Conservation (phyloP, 2,797 vertebrate genomes). For the Fundulus diaphanus region DNA sequence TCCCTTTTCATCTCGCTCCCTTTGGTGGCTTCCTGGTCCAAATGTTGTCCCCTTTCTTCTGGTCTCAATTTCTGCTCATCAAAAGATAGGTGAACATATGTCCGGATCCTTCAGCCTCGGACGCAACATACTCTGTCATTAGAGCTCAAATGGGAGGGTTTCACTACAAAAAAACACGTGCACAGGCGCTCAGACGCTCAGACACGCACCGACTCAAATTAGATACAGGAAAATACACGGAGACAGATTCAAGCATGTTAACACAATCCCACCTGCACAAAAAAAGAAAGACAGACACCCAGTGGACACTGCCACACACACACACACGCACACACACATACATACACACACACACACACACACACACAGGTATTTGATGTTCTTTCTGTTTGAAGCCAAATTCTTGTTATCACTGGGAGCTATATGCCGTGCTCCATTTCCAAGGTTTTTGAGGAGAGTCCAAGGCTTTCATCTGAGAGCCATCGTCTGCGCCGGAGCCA, state of each 20-base stretch:
- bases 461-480: conserved; percentile 90
- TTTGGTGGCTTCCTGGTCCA: conserved; percentile 87
- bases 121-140: conserved; percentile 79
- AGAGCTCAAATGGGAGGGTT: conserved; percentile 69
- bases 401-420: conserved; percentile 89
- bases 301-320: background rate
- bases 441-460: conserved; percentile 85
- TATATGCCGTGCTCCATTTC: conserved; percentile 88
- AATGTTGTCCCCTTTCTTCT: conserved; percentile 85
- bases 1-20: conserved; percentile 95
- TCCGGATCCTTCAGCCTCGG: conserved; percentile 81
- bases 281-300: conserved; percentile 44
- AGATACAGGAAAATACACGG: conserved; percentile 42
- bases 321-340: conserved; percentile 46
- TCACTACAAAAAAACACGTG: conserved; percentile 33
- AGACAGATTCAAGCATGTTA: conserved; percentile 24
- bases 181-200: conserved; percentile 13
- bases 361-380: conserved; percentile 89
- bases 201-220: conserved; percentile 17
- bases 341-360: conserved; percentile 53
- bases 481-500: conserved; percentile 75
- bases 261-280: conserved; percentile 26
- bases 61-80: conserved; percentile 94
- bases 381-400: conserved; percentile 88
- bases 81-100: conserved; percentile 95